A percentile compares a stretch with the other conserved stretches of the same genome.
These are phyloP conservation scores for Galerucella calmariensis DNA, from an alignment of 2,888 invertebrate genomes.

Conservation along the genomic window DNA sequence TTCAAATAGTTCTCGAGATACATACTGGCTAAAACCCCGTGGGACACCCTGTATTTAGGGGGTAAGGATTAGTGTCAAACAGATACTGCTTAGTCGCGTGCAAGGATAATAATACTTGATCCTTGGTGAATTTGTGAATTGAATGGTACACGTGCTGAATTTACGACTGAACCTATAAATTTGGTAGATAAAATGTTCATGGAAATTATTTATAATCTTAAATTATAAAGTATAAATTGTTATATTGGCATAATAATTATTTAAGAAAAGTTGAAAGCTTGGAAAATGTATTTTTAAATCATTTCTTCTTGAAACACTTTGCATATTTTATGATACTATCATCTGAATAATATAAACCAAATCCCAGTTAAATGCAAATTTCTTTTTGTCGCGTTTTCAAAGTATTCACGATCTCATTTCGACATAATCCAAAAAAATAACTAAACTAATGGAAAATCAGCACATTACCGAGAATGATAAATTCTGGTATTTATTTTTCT, in stretches of 20 bases:
- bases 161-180: slow-evolving; percentile 2
- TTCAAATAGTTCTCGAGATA: too few species aligned
- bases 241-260: too few species aligned
- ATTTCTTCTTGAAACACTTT: not conserved
- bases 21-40: too few species aligned
- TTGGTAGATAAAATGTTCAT: not conserved
- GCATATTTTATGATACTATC: not conserved
- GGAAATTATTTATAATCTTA: too few species aligned
- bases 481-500: not conserved
- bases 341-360: slow-evolving; percentile 6
- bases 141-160: slow-evolving; percentile 18
- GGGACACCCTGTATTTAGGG: too few species aligned
- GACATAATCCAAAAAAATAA: slow-evolving; percentile 5
- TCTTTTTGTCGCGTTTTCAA: not conserved
- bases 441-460: not conserved
- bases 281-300: not conserved
- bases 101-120: slow-evolving; percentile 19
- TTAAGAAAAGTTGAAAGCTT: too few species aligned
- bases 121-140: slow-evolving; percentile 26
- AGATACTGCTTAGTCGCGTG: slow-evolving; percentile 19
- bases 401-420: not conserved
- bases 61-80: not conserved
- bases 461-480: not conserved
- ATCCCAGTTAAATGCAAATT: not conserved
- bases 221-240: too few species aligned